These are phyloP conservation scores for Graphium colonna DNA, from an alignment of 2,888 invertebrate species.

Conservation along the genomic window DNA sequence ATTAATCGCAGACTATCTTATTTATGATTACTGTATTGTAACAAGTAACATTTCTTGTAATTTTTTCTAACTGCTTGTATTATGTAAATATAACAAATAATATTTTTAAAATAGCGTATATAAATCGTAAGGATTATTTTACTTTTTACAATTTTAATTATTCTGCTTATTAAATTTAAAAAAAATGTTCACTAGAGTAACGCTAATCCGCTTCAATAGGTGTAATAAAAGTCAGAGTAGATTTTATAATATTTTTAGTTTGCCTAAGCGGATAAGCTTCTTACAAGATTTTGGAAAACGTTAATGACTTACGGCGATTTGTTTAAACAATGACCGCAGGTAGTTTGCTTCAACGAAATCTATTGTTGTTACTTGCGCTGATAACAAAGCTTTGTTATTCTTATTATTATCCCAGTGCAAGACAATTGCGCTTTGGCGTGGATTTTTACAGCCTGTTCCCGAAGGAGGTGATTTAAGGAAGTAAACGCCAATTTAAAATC, in stretches of 20 bases:
- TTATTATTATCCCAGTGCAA: conserved; percentile 6
- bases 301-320: conserved; percentile 15
- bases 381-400: conserved; percentile 8
- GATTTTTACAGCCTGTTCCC: conserved; percentile 2
- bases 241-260: conserved; percentile 4
- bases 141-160: too few relatives aligned
- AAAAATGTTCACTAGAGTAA: too few relatives aligned
- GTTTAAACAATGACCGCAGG: conserved; percentile 18
- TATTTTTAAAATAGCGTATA: too few relatives aligned
- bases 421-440: conserved; percentile 9
- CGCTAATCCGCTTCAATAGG: not conserved
- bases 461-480: conserved; percentile 14
- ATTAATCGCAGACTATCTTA: too few relatives aligned
- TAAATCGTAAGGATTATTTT: too few relatives aligned
- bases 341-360: conserved; percentile 14
- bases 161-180: too few relatives aligned
- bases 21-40: too few relatives aligned
- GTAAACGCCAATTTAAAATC: not conserved
- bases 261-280: conserved; percentile 6
- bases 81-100: too few relatives aligned
- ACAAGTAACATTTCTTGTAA: too few relatives aligned
- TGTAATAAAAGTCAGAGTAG: not conserved
- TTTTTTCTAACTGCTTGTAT: too few relatives aligned
- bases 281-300: conserved; percentile 3
- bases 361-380: conserved; percentile 7